These are phyloP conservation scores for Didymodactylos carnosus DNA, from an alignment of 2,888 invertebrate species.

Conservation along the genomic window DNA sequence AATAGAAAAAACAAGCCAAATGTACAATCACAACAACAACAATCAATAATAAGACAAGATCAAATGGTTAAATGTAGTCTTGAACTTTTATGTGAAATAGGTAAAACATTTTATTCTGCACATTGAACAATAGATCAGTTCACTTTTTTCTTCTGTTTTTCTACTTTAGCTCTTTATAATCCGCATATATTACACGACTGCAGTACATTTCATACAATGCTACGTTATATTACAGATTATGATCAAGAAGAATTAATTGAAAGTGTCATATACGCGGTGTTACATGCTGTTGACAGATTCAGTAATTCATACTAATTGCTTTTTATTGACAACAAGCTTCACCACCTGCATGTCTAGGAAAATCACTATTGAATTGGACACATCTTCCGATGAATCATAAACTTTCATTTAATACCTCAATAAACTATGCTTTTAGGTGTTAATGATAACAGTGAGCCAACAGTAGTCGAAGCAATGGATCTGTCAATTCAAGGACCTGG, in stretches of 20 bases:
- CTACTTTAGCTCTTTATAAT: not conserved
- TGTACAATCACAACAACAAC: not conserved
- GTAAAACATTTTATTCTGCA: conserved; percentile 35
- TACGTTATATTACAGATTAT: not conserved
- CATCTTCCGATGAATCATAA: too few relatives aligned
- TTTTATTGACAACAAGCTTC: too few relatives aligned
- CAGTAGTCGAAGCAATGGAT: not conserved
- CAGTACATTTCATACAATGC: not conserved
- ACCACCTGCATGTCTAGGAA: too few relatives aligned
- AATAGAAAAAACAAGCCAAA: not conserved
- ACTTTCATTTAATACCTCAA: too few relatives aligned
- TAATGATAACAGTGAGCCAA: not conserved
- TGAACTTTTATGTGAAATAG: conserved; percentile 68
- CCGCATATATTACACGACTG: not conserved
- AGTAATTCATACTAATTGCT: too few relatives aligned
- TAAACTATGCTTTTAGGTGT: too few relatives aligned
- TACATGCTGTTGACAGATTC: not conserved
- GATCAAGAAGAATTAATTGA: not conserved
- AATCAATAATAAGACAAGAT: conserved; percentile 42
- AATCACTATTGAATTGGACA: too few relatives aligned
- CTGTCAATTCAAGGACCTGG: not conserved
- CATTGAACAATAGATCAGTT: too few relatives aligned
- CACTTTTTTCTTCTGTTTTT: too few relatives aligned
- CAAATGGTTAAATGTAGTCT: conserved; percentile 61
- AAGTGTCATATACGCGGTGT: not conserved